A percentile compares a stretch with the other conserved stretches of the same genome.
phyloP scores from a whole-genome alignment of 2,797 vertebrate species.

The Lemur catta region DNA sequence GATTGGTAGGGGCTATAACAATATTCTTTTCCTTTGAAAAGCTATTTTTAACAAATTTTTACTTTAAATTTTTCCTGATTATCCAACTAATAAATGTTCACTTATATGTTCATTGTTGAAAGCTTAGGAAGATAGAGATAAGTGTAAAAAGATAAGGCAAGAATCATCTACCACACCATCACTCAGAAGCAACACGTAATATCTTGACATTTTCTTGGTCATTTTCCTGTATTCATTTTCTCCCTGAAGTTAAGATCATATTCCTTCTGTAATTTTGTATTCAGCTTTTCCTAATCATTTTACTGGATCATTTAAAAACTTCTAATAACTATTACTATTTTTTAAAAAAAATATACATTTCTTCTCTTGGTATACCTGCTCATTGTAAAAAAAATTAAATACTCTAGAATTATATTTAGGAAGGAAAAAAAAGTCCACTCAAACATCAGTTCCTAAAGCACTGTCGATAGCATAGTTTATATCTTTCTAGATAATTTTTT shows the following conservation, averaged over 20 bases:
- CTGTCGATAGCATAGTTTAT: neutral
- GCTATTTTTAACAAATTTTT: conserved; percentile 1
- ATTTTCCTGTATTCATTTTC: neutral
- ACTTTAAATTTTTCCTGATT: neutral
- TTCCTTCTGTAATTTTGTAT: neutral
- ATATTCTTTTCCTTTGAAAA: conserved; percentile 4
- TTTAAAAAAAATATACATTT: neutral
- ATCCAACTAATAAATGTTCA: neutral
- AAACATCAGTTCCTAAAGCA: neutral
- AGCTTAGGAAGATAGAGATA: neutral
- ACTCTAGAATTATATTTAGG: neutral
- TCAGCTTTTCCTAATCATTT: neutral
- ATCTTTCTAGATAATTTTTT: neutral
- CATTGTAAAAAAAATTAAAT: neutral
- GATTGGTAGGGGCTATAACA: neutral
- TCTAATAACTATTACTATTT: neutral
- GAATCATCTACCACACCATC: neutral
- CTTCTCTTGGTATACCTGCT: neutral
- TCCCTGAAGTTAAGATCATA: neutral
- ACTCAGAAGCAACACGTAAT: neutral
- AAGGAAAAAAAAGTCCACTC: neutral
- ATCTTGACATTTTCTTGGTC: neutral
- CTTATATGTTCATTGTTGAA: neutral
- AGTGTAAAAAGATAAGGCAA: neutral
- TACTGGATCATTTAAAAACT: neutral